Evolutionary conservation across 1,140 invertebrate genomes (phyloP), one percentile per base, ranked within the genome.

Genomic region (Hylaeus anthracinus): DNA sequence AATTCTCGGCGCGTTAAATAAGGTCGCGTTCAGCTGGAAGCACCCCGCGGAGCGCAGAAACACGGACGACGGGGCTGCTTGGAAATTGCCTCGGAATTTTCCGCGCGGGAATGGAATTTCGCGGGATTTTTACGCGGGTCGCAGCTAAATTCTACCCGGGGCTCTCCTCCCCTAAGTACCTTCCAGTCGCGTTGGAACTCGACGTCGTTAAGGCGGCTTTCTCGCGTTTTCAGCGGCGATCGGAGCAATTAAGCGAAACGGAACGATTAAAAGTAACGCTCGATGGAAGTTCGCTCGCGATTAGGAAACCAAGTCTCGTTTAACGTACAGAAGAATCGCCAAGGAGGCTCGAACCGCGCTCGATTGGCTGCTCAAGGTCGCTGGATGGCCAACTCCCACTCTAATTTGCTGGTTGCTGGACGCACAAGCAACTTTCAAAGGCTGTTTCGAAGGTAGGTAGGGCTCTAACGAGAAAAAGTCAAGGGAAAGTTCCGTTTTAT

Each of bases 1-100:
- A 78, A 87, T 87, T 86, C 85, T 60, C 43, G 66, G 56, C 71
- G 81, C 55, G 73, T 77, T 86, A 86, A 87, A 84, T 86, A 86
- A 87, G 82, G 73, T 86, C 79, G 74, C 70, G 48, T 63, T 53
- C 82, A 72, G 45, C 67, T 55, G 64, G 65, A 45, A 41, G 72
- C 72, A 81, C 64, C 79, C 82, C 72, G 73, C n/a, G 43, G 72
- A 61, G 74, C 51, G 60, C 69, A 67, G 71, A 81, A 72, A 51
- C 72, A 61, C 56, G 45, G 45, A 65, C 64, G 53, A 63, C 74
- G 56, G 67, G 26, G 39, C 41, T 37, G 51, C 39, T 51, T 55
- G 63, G 60, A 76, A 64, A 77, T 80, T 69, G 77, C 72, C 70
- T 39, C 60, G 64, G 64, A 75, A 66, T 81, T 85, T 81, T 56